Evolutionary conservation across 2,888 invertebrate genomes (phyloP), one percentile per base, ranked within the genome.

Genomic region (Amphiduros pacificus): DNA sequence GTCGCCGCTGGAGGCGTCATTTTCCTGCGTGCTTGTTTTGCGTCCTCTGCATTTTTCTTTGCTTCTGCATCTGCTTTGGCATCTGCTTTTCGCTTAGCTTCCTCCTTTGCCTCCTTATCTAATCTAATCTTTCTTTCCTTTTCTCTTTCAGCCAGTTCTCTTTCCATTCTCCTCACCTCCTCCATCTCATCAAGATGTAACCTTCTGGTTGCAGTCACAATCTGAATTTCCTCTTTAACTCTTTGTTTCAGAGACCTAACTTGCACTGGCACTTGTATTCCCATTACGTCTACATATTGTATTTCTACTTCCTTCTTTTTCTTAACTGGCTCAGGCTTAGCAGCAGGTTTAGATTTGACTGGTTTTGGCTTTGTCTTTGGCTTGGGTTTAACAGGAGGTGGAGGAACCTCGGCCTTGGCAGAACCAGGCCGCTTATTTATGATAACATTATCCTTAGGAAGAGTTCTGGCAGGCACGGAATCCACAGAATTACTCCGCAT

Each of bases 171-270:
- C 14, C 77, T 67, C 36, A 81, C 74, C 68, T 81, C 85, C 68
- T 84, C 84, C 55, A 80, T 75, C 55, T 84, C 83, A 63, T 85
- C 84, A 44, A 84, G 74, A 40, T 80, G 73, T 40, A 79, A 72
- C 55, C 82, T 75, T 49, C 84, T 68, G 20, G 80, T 76, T 31
- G 74, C 76, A 9, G 85, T 79, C 27, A 81, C 84, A 61, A 84
- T 78, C 58, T 83, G 75, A 59, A 85, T 73, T 65, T 85, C 85
- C 64, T 85, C 84, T 65, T 84, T 84, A 57, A 85, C 74, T 49
- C 83, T 67, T 60, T 74, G 75, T 63, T 81, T 80, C 44, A 79
- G 65, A 4, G 77, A 77, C 68, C 77, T 79, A 72, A 81, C 77
- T 5, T 79, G 78, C 51, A 76, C 71, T 2, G 79, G 80, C 29